phyloP scores from a whole-genome alignment of 2,888 invertebrate genomes.

The Pollenia amentaria region DNA sequence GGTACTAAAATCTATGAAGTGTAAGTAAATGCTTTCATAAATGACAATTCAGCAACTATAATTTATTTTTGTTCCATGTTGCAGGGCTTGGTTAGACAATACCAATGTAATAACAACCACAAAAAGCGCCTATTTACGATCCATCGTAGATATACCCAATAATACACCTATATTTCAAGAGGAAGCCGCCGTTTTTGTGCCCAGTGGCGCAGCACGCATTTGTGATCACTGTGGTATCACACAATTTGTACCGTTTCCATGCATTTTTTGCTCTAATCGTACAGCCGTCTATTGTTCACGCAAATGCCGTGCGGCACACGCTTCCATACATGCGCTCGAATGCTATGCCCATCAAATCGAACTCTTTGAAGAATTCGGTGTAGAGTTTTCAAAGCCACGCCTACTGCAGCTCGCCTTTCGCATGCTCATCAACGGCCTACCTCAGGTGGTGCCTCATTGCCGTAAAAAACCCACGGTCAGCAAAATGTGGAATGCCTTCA shows the following conservation, averaged over 20 bases:
- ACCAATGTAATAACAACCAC: constrained; percentile 75
- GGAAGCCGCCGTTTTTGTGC: constrained; percentile 77
- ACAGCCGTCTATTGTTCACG: constrained; percentile 79
- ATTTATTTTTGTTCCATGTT: neutral
- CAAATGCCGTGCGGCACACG: constrained; percentile 78
- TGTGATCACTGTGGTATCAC: constrained; percentile 78
- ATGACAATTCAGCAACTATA: neutral
- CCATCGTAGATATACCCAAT: constrained; percentile 75
- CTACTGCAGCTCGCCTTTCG: constrained; percentile 78
- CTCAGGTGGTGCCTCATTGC: constrained; percentile 77
- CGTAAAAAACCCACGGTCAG: constrained; percentile 78
- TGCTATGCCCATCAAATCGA: constrained; percentile 79
- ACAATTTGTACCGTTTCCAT: constrained; percentile 78
- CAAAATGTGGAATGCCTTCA: constrained; percentile 78
- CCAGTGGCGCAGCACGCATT: constrained; percentile 77
- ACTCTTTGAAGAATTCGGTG: constrained; percentile 77
- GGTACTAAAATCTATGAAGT: constrained; percentile 78
- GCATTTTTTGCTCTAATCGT: constrained; percentile 79
- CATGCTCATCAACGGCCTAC: constrained; percentile 78
- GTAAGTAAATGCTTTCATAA: constrained; percentile 75
- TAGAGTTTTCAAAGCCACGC: constrained; percentile 77
- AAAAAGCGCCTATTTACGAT: constrained; percentile 74
- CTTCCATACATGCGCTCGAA: constrained; percentile 78
- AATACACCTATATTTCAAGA: constrained; percentile 77
- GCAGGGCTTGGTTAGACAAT: constrained; percentile 77